phyloP scores from a whole-genome alignment of 1,140 invertebrate genomes.

The Heterodera schachtii region DNA sequence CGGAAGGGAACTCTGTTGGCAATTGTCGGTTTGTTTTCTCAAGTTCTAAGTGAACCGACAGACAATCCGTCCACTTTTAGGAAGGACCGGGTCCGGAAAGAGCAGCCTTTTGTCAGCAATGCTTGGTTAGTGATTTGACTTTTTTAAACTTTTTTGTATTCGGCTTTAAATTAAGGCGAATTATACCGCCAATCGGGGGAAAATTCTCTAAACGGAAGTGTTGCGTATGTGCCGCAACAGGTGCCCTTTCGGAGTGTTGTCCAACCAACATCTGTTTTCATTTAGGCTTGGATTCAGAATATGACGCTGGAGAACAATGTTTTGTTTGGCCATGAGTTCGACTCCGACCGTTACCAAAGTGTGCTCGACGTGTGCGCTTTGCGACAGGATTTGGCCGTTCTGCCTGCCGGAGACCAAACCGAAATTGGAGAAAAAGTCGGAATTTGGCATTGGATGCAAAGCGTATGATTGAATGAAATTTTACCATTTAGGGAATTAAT shows the following conservation, averaged over 20 bases:
- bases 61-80: slow-evolving; percentile 32
- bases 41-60: slow-evolving; percentile 29
- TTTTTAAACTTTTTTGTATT: slow-evolving; percentile 20
- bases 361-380: slow-evolving; percentile 68
- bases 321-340: slow-evolving; percentile 76
- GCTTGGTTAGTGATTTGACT: slow-evolving; percentile 53
- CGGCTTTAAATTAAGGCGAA: slow-evolving; percentile 67
- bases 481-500: slow-evolving; percentile 76
- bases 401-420: slow-evolving; percentile 69
- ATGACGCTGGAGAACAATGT: slow-evolving; percentile 86
- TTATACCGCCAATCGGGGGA: slow-evolving; percentile 62
- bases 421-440: slow-evolving; percentile 71
- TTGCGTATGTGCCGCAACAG: slow-evolving; percentile 81
- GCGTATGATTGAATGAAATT: slow-evolving; percentile 1
- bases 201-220: slow-evolving; percentile 31
- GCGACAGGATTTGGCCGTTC: slow-evolving; percentile 62
- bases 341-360: slow-evolving; percentile 77
- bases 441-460: slow-evolving; percentile 13
- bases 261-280: background rate
- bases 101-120: slow-evolving; percentile 44
- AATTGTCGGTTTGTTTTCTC: slow-evolving; percentile 26
- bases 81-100: slow-evolving; percentile 44
- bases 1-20: slow-evolving; percentile 26
- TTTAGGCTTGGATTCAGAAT: slow-evolving; percentile 85
- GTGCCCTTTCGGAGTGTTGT: background rate